Evolutionary conservation across 1,140 invertebrate species (phyloP), one percentile per base, ranked within the genome.

Genomic region (Caenorhabditis inopinata): DNA sequence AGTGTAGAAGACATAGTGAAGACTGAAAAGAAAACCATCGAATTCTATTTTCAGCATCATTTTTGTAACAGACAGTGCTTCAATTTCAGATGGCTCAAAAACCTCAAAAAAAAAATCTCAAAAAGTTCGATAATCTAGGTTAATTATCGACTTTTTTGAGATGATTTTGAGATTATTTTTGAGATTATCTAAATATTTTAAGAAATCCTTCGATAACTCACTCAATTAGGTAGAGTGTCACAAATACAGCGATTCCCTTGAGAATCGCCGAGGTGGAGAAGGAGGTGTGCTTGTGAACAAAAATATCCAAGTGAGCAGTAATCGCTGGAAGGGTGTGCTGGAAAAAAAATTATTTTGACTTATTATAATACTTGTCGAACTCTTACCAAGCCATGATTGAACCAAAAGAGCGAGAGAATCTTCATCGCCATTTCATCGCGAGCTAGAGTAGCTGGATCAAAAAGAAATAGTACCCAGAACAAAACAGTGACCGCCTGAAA

Each of bases 401-500:
- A 85, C 82, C 82, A 85, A 18, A 47, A 46, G 23, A 78, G 21
- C 0, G 78, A 53, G 16, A 83, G 49, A 23, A 85, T 38, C 11
- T 83, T 23, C 51, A 84, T 84, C 1, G 84, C 83, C 49, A 58
- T 78, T 35, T 85, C 81, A 16, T 85, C 80, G 35, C 58, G 51
- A 18, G 83, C 32, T 7, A 85, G 27, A n/a, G 75, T 76, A 14
- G 68, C 58, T 2, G 84, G 85, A 46, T 85, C 82, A 14, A 85
- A 58, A 42, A 83, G 73, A 25, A 79, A 47, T n/a, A 85, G 62
- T 27, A 53, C 73, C 85, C 85, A 85, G 68, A 85, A 85, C 5
- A 85, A 74, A 27, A 84, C 18, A 6, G 83, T 78, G 16, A 85
- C 85, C 0, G 85, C 84, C 85, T 85, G 23, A 14, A 85, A 84